Evolutionary conservation across 1,140 invertebrate species (phyloP), one percentile per base, ranked within the genome.

Genomic region (Drosophila arawakana): DNA sequence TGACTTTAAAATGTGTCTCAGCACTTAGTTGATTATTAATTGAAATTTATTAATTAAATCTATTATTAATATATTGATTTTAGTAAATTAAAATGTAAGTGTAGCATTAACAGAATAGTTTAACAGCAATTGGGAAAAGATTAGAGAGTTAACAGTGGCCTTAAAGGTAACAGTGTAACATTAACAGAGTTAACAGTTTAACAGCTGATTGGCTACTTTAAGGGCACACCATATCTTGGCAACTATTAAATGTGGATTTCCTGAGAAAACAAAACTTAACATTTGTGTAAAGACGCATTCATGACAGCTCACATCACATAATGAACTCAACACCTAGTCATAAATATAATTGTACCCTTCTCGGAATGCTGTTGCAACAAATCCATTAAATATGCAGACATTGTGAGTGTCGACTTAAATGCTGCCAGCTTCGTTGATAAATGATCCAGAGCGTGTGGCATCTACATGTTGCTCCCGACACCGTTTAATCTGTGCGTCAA

Each of bases 401-500:
- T 49, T 57, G 66, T 66, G 54, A 72, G 71, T 83, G 80, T 82
- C 72, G 80, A 83, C 72, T 79, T 65, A 80, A 80, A 62, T 52
- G 61, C 57, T 71, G 52, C 67, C 78, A 71, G 76, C 72, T 71
- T 1, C 7, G 54, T 80, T 86, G 79, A 86, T 86, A 88, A 86
- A 86, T 88, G 82, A 86, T 88, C 44, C 76, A 46, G 47, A 55
- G 47, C 50, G 30, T 65, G 55, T 39, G 80, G 61, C 69, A 78
- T 61, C 78, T 44, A 67, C 68, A 66, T 73, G 81, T 82, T 73
- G 49, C 63, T 52, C 47, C 70, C 73, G 59, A 76, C 66, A 52
- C 35, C 73, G 77, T 78, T 85, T 85, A 85, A 85, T 85, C 81
- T 86, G 81, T 76, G 74, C 80, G 82, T 88, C 83, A 86, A 72